Evolutionary conservation across 2,797 vertebrate species (phyloP), one percentile per base, ranked within the genome.

Genomic region (Lateolabrax maculatus): DNA sequence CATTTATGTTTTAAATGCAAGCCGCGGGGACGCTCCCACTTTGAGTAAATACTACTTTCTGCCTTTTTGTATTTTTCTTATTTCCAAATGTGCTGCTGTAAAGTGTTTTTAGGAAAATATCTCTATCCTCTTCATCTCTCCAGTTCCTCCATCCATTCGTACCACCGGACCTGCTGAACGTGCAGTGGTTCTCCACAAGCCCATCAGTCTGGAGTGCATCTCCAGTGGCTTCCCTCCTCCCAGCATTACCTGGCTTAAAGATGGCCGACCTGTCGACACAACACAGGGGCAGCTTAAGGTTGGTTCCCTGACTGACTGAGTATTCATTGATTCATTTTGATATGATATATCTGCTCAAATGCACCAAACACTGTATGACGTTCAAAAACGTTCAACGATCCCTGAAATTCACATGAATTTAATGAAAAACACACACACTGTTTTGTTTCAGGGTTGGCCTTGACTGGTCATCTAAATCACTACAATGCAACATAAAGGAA

Each of bases 241-340:
- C 39, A 95, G 94, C 73, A 96, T 99, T 44, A 99, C 97, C 1
- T 99, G 98, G 98, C 91, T 99, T 39, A 99, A 98, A 94, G 96
- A 98, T 79, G 95, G 96, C 9, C 95, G 95, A 16, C 98, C 98
- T 63, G 95, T 99, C 16, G 97, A 97, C 88, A 95, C 95, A 53
- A 95, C 97, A 68, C 95, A 94, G 80, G 96, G 95, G 62, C 96
- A 96, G 65, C 91, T 97, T 43, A 95, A 93, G 95, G 98, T 99
- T 81, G 90, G 69, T 63, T 31, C 3, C 39, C 27, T 39, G 21
- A 63, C 1, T 19, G 12, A 37, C n/a, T 56, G 3, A 39, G 19
- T 53, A 10, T 23, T 5, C 6, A 21, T 31, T 64, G 0, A 7
- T 41, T 23, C 1, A 27, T 29, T 53, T 64, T 65, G 3, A 55